A percentile compares a stretch with the other conserved stretches of the same genome.
phyloP scores from a whole-genome alignment of 2,113 vertebrate genomes.

The Narcine bancroftii region DNA sequence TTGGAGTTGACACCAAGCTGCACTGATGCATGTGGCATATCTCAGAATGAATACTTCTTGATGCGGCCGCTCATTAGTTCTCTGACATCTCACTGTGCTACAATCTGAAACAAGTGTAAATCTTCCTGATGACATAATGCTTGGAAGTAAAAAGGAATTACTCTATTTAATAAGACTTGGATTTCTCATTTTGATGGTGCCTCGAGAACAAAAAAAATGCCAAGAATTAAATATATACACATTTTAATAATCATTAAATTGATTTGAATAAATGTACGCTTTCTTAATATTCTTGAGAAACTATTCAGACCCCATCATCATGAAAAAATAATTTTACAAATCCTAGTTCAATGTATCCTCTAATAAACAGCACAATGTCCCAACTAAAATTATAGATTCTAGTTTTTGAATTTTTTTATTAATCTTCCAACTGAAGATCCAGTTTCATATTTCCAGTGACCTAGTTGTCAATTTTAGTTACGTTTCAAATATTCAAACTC shows the following conservation, averaged over 20 bases:
- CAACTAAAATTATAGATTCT: background rate
- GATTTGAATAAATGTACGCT: background rate
- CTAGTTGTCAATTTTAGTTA: conserved; percentile 15
- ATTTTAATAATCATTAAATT: background rate
- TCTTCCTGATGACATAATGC: background rate
- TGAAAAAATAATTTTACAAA: background rate
- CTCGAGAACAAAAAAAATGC: background rate
- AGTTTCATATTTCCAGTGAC: conserved; percentile 12
- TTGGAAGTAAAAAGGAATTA: background rate
- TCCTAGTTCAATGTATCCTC: background rate
- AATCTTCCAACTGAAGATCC: background rate
- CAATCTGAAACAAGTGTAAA: background rate
- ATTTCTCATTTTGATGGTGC: background rate
- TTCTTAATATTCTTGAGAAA: background rate
- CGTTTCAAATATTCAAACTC: conserved; percentile 23
- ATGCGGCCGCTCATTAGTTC: background rate
- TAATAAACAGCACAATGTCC: background rate
- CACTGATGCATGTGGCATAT: background rate
- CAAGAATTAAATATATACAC: background rate
- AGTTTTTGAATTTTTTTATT: background rate
- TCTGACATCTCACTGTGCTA: background rate
- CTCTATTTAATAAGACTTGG: background rate
- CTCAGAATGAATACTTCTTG: background rate
- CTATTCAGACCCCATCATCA: background rate
- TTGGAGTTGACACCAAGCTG: background rate